phyloP scores from a whole-genome alignment of 1,140 invertebrate genomes.

The Aphelenchoides fujianensis region DNA sequence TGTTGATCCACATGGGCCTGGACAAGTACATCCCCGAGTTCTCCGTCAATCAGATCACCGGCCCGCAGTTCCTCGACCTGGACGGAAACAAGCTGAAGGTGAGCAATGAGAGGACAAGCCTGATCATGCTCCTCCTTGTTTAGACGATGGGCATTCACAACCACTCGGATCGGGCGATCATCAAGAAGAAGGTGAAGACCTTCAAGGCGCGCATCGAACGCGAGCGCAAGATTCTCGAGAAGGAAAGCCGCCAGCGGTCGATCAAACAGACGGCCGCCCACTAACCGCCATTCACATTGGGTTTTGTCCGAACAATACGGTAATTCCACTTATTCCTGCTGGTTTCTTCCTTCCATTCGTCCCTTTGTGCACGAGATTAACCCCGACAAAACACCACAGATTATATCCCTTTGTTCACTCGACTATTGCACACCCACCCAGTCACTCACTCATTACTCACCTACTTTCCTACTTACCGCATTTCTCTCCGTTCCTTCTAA shows the following conservation, averaged over 20 bases:
- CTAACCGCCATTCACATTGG: too few species aligned
- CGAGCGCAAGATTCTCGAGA: slow-evolving; percentile 57
- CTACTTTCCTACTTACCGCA: too few species aligned
- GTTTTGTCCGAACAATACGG: too few species aligned
- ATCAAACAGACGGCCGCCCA: too few species aligned
- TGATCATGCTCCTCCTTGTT: slow-evolving; percentile 23
- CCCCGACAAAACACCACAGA: too few species aligned
- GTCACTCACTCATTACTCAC: too few species aligned
- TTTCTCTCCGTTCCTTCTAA: too few species aligned
- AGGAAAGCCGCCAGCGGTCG: slow-evolving; percentile 49
- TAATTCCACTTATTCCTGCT: too few species aligned
- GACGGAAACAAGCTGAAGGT: slow-evolving; percentile 60
- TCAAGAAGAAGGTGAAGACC: slow-evolving; percentile 60
- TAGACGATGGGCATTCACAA: slow-evolving; percentile 60
- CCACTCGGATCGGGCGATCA: slow-evolving; percentile 58
- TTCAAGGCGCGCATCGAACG: slow-evolving; percentile 58
- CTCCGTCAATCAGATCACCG: slow-evolving; percentile 58
- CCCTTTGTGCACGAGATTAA: too few species aligned
- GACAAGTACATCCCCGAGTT: slow-evolving; percentile 62
- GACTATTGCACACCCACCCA: too few species aligned
- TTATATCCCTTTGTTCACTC: too few species aligned
- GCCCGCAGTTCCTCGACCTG: slow-evolving; percentile 59
- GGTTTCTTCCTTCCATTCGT: too few species aligned
- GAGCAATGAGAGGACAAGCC: not conserved
- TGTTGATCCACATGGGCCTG: slow-evolving; percentile 59